phyloP scores from a whole-genome alignment of 2,888 invertebrate species.

The Platerodrilus igneus region DNA sequence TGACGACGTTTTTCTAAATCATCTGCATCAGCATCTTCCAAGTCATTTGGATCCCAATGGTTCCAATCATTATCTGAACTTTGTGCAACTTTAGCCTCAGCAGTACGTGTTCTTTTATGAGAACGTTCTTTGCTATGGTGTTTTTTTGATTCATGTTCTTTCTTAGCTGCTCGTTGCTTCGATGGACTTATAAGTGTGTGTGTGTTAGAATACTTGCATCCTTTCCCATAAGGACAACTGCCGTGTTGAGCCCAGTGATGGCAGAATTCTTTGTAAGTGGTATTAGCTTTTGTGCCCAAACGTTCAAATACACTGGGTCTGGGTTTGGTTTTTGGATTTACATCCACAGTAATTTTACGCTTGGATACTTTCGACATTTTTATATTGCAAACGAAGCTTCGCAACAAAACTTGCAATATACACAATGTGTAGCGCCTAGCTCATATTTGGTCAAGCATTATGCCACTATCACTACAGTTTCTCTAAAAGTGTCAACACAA shows the following conservation, averaged over 20 bases:
- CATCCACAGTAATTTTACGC: conserved; percentile 73
- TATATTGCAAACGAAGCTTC: too few relatives aligned
- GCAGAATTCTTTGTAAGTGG: conserved; percentile 60
- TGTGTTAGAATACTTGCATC: conserved; percentile 70
- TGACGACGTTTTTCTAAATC: conserved; percentile 70
- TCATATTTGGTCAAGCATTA: too few relatives aligned
- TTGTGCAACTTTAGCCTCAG: conserved; percentile 55
- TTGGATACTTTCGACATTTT: conserved; percentile 64
- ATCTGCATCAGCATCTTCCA: conserved; percentile 78
- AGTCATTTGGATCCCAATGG: conserved; percentile 72
- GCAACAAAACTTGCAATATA: too few relatives aligned
- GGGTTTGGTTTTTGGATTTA: conserved; percentile 57
- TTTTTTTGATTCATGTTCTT: conserved; percentile 54
- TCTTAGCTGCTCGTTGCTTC: conserved; percentile 64
- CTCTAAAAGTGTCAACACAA: too few relatives aligned
- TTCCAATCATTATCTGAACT: conserved; percentile 63
- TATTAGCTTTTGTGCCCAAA: conserved; percentile 69
- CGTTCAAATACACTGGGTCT: conserved; percentile 81
- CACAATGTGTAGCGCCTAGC: too few relatives aligned
- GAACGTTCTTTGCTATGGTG: conserved; percentile 49
- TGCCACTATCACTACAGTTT: too few relatives aligned
- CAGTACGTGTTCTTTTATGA: conserved; percentile 61
- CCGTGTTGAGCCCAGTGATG: conserved; percentile 75
- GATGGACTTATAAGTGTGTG: conserved; percentile 73
- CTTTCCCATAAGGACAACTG: conserved; percentile 72